These are phyloP conservation scores for Balaenoptera acutorostrata DNA, from an alignment of 2,113 vertebrate genomes.

Conservation along the genomic window DNA sequence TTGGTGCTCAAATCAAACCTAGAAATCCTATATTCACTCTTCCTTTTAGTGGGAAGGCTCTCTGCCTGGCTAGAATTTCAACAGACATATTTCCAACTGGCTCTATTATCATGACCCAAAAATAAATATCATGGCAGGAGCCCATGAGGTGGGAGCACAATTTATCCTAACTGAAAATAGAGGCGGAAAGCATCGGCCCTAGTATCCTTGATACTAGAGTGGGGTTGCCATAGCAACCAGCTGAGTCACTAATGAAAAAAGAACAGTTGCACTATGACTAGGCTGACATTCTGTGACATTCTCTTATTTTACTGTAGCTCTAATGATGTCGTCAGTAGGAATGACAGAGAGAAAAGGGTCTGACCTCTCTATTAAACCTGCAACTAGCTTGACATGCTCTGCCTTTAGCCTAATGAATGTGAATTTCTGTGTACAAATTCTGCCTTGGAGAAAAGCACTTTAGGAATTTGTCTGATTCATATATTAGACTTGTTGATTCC, in stretches of 20 bases:
- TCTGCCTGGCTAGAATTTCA: neutral
- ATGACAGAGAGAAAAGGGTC: neutral
- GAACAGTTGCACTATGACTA: conserved; percentile 57
- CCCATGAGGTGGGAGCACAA: conserved; percentile 23
- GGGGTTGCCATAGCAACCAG: conserved; percentile 78
- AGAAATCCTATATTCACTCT: neutral
- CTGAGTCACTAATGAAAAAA: conserved; percentile 74
- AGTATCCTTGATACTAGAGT: conserved; percentile 59
- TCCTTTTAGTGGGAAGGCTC: neutral
- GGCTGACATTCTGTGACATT: conserved; percentile 67
- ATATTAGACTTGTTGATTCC: conserved; percentile 39
- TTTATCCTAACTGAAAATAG: conserved; percentile 41
- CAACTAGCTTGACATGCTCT: neutral
- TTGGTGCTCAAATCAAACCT: conserved; percentile 29
- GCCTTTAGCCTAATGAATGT: conserved; percentile 40
- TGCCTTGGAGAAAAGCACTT: conserved; percentile 25
- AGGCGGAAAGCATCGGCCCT: conserved; percentile 6
- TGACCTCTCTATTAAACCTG: conserved; percentile 20
- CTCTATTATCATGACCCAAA: conserved; percentile 70
- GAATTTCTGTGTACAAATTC: conserved; percentile 55
- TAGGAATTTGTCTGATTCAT: conserved; percentile 40
- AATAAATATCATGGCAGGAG: conserved; percentile 69
- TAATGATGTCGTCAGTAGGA: neutral
- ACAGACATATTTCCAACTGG: neutral
- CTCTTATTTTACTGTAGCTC: conserved; percentile 8